Evolutionary conservation across 2,113 vertebrate genomes (phyloP), one percentile per base, ranked within the genome.

Genomic region (Gulo gulo): DNA sequence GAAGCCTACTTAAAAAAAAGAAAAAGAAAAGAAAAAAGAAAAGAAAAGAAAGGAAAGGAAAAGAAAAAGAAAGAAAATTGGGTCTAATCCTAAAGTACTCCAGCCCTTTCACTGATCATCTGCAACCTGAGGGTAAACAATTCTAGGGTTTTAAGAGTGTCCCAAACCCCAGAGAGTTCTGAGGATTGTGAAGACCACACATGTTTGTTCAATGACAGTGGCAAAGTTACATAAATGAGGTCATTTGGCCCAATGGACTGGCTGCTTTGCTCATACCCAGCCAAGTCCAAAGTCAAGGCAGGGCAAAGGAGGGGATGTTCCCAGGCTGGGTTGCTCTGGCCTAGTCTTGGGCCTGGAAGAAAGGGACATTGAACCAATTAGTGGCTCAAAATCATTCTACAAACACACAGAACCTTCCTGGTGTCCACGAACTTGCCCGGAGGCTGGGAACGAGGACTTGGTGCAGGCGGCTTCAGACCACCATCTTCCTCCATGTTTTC

Each of bases 281-380:
- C 71, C 47, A 36, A 67, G 65, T 47, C 20, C 36, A 74, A 80
- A 55, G 47, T 71, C 26, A 42, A 11, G 3, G 16, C 1, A 82
- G 4, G 36, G 36, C 10, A 63, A 69, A 74, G 13, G 16, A 36
- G 74, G 69, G 6, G 23, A 59, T 20, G 74, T 52, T 52, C 26
- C 36, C 20, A 16, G 52, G 92, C 45, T 2, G 23, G 39, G 61
- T 47, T 73, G 76, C 55, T 85, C 59, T 13, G 39, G 81, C 34
- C 67, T 18, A 7, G 3, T 52, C 45, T 82, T n/a, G 69, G 81
- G 85, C 29, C 47, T 52, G 1, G 57, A 23, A 20, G 65, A 92
- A 67, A 50, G 42, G 16, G 9, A 13, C 1, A 12, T 7, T 15
- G n/a, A 0, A 10, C 55, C 15, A 3, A 5, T 63, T 10, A 39